Conservation (phyloP, 1,140 invertebrate species). For the Catajapyx aquilonaris region DNA sequence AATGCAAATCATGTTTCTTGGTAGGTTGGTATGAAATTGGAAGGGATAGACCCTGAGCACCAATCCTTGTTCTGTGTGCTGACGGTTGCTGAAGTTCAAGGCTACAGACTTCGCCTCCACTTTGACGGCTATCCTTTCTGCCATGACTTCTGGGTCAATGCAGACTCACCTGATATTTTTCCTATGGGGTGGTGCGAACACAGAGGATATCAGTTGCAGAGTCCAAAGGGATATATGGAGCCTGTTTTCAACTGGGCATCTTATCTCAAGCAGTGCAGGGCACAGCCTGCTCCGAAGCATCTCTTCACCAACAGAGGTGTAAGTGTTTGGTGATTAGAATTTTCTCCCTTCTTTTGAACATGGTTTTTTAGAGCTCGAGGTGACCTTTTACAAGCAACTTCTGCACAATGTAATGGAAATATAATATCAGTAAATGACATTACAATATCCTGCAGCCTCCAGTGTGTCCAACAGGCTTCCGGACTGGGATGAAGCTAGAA, state of each 20-base stretch:
- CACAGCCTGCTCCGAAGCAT: conserved; percentile 51
- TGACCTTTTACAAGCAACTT: too few species aligned
- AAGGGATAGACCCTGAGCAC: conserved; percentile 82
- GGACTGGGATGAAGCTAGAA: conserved; percentile 81
- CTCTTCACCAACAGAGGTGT: conserved; percentile 42
- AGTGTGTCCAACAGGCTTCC: conserved; percentile 51
- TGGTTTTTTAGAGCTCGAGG: background rate
- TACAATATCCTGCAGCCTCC: background rate
- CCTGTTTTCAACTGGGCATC: conserved; percentile 58
- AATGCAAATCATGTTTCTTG: conserved; percentile 23
- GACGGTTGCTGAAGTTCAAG: conserved; percentile 57
- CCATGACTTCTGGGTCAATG: conserved; percentile 88
- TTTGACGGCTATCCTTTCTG: conserved; percentile 80
- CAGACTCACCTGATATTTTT: conserved; percentile 75
- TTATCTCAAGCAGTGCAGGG: conserved; percentile 57
- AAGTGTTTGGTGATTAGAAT: too few species aligned
- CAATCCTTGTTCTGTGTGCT: conserved; percentile 74
- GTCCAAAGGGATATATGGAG: conserved; percentile 43
- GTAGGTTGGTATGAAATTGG: conserved; percentile 80
- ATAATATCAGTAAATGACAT: too few species aligned
- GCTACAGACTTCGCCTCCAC: conserved; percentile 63
- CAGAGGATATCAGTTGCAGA: conserved; percentile 45
- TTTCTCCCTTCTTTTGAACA: too few species aligned
- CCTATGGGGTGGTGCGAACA: conserved; percentile 82
- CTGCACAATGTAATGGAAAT: too few species aligned